Percentiles rank a stretch among this genome's conserved stretches.
These are phyloP conservation scores for Opisthograptis luteolata DNA, from an alignment of 2,888 invertebrate species.

Conservation along the genomic window DNA sequence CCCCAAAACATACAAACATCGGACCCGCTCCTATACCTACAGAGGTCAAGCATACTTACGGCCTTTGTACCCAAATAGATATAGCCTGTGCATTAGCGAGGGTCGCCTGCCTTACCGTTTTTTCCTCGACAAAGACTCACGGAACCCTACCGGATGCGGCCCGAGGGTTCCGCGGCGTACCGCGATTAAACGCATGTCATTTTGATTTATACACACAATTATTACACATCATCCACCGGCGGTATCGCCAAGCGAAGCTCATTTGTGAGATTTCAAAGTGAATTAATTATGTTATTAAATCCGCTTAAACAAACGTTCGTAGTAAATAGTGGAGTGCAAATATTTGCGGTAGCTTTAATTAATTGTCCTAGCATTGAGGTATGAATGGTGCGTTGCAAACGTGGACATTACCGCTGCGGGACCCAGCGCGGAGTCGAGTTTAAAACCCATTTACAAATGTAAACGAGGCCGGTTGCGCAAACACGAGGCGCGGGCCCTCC, in stretches of 20 bases:
- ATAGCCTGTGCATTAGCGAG: constrained; percentile 77
- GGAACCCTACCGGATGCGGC: constrained; percentile 58
- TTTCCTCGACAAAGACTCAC: constrained; percentile 56
- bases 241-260: constrained; percentile 29
- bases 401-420: constrained; percentile 21
- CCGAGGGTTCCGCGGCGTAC: constrained; percentile 56
- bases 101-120: constrained; percentile 68
- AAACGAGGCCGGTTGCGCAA: constrained; percentile 42
- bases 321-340: constrained; percentile 45
- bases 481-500: constrained; percentile 34
- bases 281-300: constrained; percentile 49
- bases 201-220: constrained; percentile 78
- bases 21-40: constrained; percentile 50
- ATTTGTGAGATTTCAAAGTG: constrained; percentile 43
- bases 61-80: constrained; percentile 75
- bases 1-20: constrained; percentile 52
- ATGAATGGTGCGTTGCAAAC: constrained; percentile 35
- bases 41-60: constrained; percentile 72
- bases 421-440: constrained; percentile 32
- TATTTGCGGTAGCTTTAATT: constrained; percentile 46
- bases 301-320: constrained; percentile 47
- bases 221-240: constrained; percentile 49
- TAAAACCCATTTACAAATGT: constrained; percentile 69
- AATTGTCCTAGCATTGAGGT: constrained; percentile 37
- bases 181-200: constrained; percentile 75